phyloP scores from a whole-genome alignment of 2,888 invertebrate species.

The Mechanitis messenoides region DNA sequence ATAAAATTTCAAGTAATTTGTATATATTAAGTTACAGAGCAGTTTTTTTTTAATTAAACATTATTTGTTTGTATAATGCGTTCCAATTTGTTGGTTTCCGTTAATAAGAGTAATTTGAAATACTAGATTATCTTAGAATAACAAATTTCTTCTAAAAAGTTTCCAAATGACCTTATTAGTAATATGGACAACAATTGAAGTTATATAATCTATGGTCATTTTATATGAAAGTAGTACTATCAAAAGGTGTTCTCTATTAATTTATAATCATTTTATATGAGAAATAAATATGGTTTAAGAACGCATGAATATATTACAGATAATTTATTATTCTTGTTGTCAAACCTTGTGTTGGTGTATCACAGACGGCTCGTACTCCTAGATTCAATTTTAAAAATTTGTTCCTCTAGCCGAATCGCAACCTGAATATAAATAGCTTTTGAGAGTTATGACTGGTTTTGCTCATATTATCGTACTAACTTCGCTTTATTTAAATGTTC shows the following conservation, averaged over 20 bases:
- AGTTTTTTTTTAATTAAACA: no score
- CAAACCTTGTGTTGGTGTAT: slow-evolving; percentile 41
- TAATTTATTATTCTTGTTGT: slow-evolving; percentile 21
- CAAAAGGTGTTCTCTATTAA: no score
- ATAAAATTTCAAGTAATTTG: not conserved
- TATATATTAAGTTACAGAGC: not conserved
- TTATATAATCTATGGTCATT: no score
- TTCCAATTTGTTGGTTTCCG: no score
- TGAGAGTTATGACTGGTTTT: slow-evolving; percentile 56
- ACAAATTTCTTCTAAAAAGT: no score
- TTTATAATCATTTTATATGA: not conserved
- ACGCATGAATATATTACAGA: not conserved
- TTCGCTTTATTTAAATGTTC: slow-evolving; percentile 4
- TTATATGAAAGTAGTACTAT: no score
- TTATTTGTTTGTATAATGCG: no score
- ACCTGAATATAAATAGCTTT: slow-evolving; percentile 58
- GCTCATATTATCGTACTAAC: slow-evolving; percentile 30
- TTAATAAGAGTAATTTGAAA: no score
- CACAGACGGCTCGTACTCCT: slow-evolving; percentile 48
- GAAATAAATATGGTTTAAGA: not conserved
- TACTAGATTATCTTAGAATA: no score
- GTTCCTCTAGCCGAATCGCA: slow-evolving; percentile 52
- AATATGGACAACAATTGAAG: no score
- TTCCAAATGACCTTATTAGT: no score
- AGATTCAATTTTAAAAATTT: slow-evolving; percentile 73